Evolutionary conservation across 2,797 vertebrate genomes (phyloP), one percentile per base, ranked within the genome.

Genomic region (Pseudomugil tenellus): DNA sequence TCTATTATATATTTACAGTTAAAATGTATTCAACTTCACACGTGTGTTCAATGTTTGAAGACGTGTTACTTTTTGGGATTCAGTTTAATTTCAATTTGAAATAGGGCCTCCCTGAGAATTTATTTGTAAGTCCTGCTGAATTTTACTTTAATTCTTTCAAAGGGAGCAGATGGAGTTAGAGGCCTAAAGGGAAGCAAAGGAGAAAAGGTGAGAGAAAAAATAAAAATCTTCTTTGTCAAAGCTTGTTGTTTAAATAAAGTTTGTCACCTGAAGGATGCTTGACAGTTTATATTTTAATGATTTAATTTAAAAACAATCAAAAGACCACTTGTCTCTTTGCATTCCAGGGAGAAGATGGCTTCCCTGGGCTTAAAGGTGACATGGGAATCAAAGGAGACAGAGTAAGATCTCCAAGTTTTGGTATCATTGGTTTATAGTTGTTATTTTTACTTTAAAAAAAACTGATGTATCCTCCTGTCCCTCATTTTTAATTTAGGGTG

Each of bases 101-200:
- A 1, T 43, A 4, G 8, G 41, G 14, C 60, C 63, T 62, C 69
- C 25, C 43, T 63, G 6, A 59, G 53, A 67, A 12, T 7, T n/a
- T 10, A 8, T 26, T 63, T 58, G 23, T 54, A 19, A 12, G 2
- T 41, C 41, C 41, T 34, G 11, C 16, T 41, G 39, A 41, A 39
- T 62, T 65, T 61, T 71, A 61, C 41, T 54, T 23, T 37, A n/a
- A 25, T 1, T 16, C 64, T 71, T 11, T 46, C 16, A 21, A 85
- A 98, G 97, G 97, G 97, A 62, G 95, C 95, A 31, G 96, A 96
- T 63, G 97, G 97, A n/a, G 80, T 96, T 43, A 89, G 97, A 32
- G 97, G 97, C 31, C 85, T 96, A 67, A 97, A 96, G 80, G 97
- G 97, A 60, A 92, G 94, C 87, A 97, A 97, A 93, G 97, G 97